A percentile compares a stretch with the other conserved stretches of the same genome.
These are phyloP conservation scores for Halictus quadricinctus DNA, from an alignment of 2,888 invertebrate species.

Conservation along the genomic window DNA sequence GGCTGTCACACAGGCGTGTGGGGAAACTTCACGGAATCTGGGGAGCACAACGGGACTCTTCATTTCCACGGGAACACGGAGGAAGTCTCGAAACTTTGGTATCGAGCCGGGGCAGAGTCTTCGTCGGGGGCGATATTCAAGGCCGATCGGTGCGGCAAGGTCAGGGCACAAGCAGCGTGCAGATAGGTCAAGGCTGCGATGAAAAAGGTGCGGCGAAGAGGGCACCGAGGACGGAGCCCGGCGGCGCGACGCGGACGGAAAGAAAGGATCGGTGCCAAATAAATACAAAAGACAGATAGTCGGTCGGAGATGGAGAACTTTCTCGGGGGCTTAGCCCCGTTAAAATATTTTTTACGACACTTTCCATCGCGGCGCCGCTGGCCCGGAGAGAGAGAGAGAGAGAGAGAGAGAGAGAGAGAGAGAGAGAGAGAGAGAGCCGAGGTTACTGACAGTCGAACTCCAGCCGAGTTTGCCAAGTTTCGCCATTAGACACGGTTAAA, in stretches of 20 bases:
- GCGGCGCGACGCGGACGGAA: constrained; percentile 41
- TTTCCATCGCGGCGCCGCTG: constrained; percentile 48
- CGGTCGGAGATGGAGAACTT: constrained; percentile 70
- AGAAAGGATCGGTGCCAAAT: constrained; percentile 61
- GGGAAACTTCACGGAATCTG: constrained; percentile 59
- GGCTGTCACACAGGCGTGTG: constrained; percentile 43
- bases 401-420: constrained; percentile 28
- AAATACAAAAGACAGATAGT: constrained; percentile 68
- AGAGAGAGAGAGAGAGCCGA: constrained; percentile 54
- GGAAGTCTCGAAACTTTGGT: constrained; percentile 68
- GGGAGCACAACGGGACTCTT: constrained; percentile 64
- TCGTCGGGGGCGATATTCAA: constrained; percentile 61
- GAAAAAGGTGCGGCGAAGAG: constrained; percentile 12
- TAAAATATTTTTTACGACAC: constrained; percentile 73
- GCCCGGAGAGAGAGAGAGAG: background rate
- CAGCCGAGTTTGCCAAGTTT: constrained; percentile 78
- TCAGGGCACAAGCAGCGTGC: constrained; percentile 36
- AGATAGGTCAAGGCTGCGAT: constrained; percentile 67
- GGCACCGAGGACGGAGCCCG: constrained; percentile 1
- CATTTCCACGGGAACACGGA: constrained; percentile 55
- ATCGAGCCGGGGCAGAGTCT: constrained; percentile 58
- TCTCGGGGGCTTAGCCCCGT: constrained; percentile 62
- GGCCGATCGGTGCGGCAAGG: constrained; percentile 61
- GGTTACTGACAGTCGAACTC: constrained; percentile 78
- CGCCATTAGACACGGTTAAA: constrained; percentile 80